Conservation (phyloP, 2,797 vertebrate species). For the Takifugu rubripes region DNA sequence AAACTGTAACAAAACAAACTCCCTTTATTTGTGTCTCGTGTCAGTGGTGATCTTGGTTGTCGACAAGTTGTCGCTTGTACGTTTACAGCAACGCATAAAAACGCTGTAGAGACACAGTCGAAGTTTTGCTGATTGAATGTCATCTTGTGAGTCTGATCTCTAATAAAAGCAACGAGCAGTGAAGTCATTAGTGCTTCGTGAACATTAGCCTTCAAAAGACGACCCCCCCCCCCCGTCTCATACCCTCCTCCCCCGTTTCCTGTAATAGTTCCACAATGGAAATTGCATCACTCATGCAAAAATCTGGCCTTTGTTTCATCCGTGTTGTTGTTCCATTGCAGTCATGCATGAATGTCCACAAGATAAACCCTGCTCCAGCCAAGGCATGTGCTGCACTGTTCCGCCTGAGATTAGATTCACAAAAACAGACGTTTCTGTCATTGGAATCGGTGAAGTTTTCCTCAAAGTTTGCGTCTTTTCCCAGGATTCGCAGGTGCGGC, state of each 20-base stretch:
- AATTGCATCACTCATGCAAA: conserved; percentile 26
- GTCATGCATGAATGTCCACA: conserved; percentile 1
- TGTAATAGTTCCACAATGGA: conserved; percentile 39
- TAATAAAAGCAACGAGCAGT: conserved; percentile 15
- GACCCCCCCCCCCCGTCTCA: neutral
- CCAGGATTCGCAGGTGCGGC: conserved; percentile 92
- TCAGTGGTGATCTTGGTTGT: too few relatives aligned
- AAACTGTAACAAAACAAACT: conserved; percentile 7
- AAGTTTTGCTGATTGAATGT: neutral
- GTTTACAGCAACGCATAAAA: too few relatives aligned
- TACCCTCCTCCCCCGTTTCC: conserved; percentile 5
- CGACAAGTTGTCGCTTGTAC: too few relatives aligned
- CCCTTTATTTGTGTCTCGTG: neutral
- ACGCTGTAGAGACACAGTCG: conserved; percentile 2
- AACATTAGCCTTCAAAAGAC: conserved; percentile 13
- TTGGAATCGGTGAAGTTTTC: neutral
- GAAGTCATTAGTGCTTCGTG: conserved; percentile 6
- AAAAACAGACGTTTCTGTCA: rapidly evolving
- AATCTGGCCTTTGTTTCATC: conserved; percentile 18
- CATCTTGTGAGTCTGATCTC: conserved; percentile 1
- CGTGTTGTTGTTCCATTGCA: conserved; percentile 1
- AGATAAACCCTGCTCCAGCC: neutral
- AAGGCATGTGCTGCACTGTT: neutral
- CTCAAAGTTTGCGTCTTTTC: conserved; percentile 9
- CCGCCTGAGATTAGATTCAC: too few relatives aligned